These are phyloP conservation scores for Leguminivora glycinivorella DNA, from an alignment of 1,140 invertebrate genomes.

Conservation along the genomic window DNA sequence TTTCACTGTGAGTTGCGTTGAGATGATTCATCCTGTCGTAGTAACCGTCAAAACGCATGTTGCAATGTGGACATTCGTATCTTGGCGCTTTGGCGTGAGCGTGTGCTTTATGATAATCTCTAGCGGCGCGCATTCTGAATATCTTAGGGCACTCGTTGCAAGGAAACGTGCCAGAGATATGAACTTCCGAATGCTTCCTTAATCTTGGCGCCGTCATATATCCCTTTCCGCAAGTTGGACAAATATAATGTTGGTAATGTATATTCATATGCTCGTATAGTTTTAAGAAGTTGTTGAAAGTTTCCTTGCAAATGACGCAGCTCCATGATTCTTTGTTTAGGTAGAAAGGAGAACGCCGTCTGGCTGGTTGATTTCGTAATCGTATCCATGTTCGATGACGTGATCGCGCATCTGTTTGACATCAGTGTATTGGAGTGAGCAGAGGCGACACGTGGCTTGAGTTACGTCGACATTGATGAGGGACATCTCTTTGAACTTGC, in stretches of 20 bases:
- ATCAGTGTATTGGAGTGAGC: constrained; percentile 43
- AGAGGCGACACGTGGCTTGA: constrained; percentile 51
- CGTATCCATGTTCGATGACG: constrained; percentile 54
- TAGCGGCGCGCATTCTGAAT: constrained; percentile 60
- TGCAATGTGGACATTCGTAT: constrained; percentile 68
- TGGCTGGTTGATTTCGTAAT: constrained; percentile 53
- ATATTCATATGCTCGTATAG: constrained; percentile 76
- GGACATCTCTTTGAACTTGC: constrained; percentile 69
- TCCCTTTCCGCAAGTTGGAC: constrained; percentile 74
- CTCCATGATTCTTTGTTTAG: constrained; percentile 62
- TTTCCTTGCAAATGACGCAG: constrained; percentile 60
- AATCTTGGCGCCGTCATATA: constrained; percentile 68
- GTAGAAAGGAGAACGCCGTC: constrained; percentile 62
- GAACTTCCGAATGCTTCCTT: constrained; percentile 68
- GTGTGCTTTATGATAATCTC: constrained; percentile 64
- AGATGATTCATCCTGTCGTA: constrained; percentile 68
- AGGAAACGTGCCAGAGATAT: constrained; percentile 63
- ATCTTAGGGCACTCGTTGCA: constrained; percentile 60
- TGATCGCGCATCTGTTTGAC: constrained; percentile 55
- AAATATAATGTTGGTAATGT: constrained; percentile 74
- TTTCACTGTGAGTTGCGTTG: constrained; percentile 63
- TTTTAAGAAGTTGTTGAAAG: constrained; percentile 70
- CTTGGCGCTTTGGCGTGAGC: constrained; percentile 61
- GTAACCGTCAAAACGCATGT: constrained; percentile 61
- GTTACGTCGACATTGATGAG: constrained; percentile 66